Evolutionary conservation across 2,113 vertebrate species (phyloP), one percentile per base, ranked within the genome.

Genomic region (Anthoscopus minutus): DNA sequence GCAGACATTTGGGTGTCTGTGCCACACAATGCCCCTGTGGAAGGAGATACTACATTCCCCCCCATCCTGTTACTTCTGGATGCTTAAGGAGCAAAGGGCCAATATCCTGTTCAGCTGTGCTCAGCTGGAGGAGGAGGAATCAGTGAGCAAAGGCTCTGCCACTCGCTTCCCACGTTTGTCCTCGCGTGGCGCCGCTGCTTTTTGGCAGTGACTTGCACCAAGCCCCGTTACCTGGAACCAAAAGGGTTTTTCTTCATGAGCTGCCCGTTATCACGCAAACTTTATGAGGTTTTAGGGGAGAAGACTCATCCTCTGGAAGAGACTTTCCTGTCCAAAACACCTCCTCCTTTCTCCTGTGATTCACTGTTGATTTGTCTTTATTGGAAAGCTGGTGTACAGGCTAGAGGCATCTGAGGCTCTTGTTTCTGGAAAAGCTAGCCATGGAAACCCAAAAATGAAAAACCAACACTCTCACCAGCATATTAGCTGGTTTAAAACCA

Each of bases 41-140:
- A 78, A 81, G 3, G 44, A 31, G 74, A 93, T 92, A 58, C 93
- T 88, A 57, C 1, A 48, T 86, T 93, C 51, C 7, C 76, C 86
- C 56, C 83, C 62, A 48, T 64, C 86, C 92, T 93, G 91, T 61
- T 88, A 93, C 92, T 95, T 84, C 80, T 94, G 94, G 86, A 90
- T 92, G 89, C 86, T 88, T 84, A 89, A 89, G 88, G 92, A 92
- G 94, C 89, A 83, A 83, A 94, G 89, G 56, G 81, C 51, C 85
- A 81, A 92, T 42, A 88, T 80, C 88, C 87, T 30, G 1, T 6
- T 81, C 61, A 48, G 85, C 48, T 81, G 20, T 17, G 90, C 88
- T 93, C 93, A 22, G 77, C 1, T 70, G 94, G 85, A 73, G 89
- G 66, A 66, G 9, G 61, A 45, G 86, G 13, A n/a, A 73, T 42